Evolutionary conservation across 2,888 invertebrate genomes (phyloP).

Genomic region (Lepidocyrtoides sp.): DNA sequence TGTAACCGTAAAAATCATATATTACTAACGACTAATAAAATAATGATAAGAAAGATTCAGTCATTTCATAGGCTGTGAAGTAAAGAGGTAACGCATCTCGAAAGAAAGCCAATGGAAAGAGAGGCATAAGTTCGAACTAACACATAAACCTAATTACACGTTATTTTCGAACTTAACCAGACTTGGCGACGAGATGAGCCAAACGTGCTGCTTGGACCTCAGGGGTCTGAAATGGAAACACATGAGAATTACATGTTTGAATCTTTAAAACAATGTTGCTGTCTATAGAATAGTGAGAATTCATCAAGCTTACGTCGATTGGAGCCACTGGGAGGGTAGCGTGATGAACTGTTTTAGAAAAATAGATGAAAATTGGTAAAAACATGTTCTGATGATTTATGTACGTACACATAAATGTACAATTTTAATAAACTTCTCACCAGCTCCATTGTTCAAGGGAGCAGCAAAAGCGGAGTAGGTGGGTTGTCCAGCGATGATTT

Average conservation of each 20-base stretch:
- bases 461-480: conserved; percentile 56
- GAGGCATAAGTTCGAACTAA: conserved; percentile 43
- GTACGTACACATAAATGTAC: too few relatives aligned
- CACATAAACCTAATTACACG: conserved; percentile 39
- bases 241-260: too few relatives aligned
- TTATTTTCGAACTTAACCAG: conserved; percentile 62
- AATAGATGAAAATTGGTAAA: not conserved
- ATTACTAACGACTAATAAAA: conserved; percentile 41
- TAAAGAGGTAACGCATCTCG: conserved; percentile 54
- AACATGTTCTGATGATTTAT: too few relatives aligned
- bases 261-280: too few relatives aligned
- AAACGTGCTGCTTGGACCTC: conserved; percentile 78
- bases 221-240: conserved; percentile 47
- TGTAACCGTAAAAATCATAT: conserved; percentile 58
- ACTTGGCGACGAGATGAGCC: conserved; percentile 72
- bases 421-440: not conserved
- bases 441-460: conserved; percentile 59
- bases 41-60: conserved; percentile 63
- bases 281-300: too few relatives aligned
- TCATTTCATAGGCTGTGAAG: conserved; percentile 69
- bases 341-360: conserved; percentile 63
- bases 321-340: conserved; percentile 78
- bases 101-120: conserved; percentile 1
- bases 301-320: conserved; percentile 64
- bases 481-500: not conserved